phyloP scores from a whole-genome alignment of 2,888 invertebrate genomes.

The Lasioglossum lativentre region DNA sequence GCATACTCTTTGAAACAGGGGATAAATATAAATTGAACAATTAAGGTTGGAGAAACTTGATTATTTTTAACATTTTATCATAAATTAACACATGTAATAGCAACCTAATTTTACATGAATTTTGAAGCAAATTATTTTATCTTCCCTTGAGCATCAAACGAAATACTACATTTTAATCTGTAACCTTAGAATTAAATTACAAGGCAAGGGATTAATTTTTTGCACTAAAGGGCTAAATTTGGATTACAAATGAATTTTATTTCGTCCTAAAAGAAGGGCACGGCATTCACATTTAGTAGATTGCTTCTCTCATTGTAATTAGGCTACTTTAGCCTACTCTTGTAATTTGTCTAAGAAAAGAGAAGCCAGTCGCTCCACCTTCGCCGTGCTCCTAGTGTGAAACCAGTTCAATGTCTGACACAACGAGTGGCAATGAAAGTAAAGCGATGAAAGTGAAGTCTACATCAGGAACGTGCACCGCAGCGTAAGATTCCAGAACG shows the following conservation, averaged over 20 bases:
- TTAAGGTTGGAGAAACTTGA: background rate
- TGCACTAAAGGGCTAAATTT: background rate
- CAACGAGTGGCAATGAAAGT: slow-evolving; percentile 4
- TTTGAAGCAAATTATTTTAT: background rate
- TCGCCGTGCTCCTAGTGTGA: background rate
- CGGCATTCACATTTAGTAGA: background rate
- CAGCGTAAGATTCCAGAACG: background rate
- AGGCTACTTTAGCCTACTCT: background rate
- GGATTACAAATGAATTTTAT: too few relatives aligned
- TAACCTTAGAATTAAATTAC: background rate
- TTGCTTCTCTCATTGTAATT: background rate
- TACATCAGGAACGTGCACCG: background rate
- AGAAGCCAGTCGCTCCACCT: background rate
- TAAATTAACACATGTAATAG: too few relatives aligned
- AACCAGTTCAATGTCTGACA: background rate
- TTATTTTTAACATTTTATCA: too few relatives aligned
- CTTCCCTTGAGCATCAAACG: background rate
- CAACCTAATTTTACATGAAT: too few relatives aligned
- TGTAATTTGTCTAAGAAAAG: background rate
- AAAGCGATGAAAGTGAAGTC: slow-evolving; percentile 10
- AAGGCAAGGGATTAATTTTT: background rate
- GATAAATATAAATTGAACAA: background rate
- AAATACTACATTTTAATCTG: background rate
- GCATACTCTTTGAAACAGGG: background rate
- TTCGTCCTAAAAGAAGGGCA: background rate